A percentile compares a stretch with the other conserved stretches of the same genome.
Conservation (phyloP, 2,797 vertebrate genomes). For the Pangasius larnaudii region DNA sequence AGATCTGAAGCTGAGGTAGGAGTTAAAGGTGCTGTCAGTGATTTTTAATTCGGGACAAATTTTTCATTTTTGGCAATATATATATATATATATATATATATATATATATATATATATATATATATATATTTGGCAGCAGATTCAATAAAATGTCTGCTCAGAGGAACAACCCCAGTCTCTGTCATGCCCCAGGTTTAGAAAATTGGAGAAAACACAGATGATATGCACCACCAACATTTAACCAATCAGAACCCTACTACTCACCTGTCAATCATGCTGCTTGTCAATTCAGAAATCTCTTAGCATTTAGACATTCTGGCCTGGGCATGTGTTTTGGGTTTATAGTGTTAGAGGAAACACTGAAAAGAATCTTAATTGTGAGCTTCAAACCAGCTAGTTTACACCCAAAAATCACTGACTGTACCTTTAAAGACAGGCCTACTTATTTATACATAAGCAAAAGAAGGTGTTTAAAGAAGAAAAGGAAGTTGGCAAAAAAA, state of each 20-base stretch:
- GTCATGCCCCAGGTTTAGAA: neutral
- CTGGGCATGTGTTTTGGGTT: neutral
- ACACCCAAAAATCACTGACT: neutral
- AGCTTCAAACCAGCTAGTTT: neutral
- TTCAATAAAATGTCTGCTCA: neutral
- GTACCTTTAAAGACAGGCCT: slow-evolving; percentile 1
- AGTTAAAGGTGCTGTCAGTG: neutral
- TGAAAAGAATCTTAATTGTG: neutral
- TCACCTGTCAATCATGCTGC: neutral
- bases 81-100: too few species aligned
- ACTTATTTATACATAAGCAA: slow-evolving; percentile 4
- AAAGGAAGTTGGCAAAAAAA: slow-evolving; percentile 18
- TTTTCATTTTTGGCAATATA: neutral
- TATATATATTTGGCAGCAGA: neutral
- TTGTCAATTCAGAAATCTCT: neutral
- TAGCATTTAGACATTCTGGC: neutral
- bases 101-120: too few species aligned
- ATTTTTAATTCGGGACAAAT: neutral
- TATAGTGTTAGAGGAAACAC: neutral
- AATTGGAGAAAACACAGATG: neutral
- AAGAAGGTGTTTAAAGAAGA: neutral
- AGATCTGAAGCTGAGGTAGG: neutral
- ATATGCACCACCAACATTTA: neutral
- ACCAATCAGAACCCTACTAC: neutral
- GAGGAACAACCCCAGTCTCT: neutral